A percentile compares a stretch with the other conserved stretches of the same genome.
Evolutionary conservation across 2,113 vertebrate species (phyloP).

Genomic region (Melospiza georgiana): DNA sequence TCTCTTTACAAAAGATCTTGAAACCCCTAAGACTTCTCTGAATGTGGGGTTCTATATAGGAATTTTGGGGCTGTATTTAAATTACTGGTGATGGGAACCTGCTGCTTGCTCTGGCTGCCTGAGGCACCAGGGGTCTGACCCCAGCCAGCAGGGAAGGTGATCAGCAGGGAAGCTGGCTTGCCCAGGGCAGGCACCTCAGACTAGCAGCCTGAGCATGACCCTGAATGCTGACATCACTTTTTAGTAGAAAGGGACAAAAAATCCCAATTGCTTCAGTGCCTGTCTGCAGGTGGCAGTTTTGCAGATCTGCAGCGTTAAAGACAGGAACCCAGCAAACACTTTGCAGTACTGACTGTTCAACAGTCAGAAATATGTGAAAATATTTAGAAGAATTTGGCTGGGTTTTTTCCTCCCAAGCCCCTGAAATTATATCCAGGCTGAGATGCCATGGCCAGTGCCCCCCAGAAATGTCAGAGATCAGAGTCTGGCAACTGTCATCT

Average conservation of each 20-base stretch:
- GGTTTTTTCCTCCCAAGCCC: neutral
- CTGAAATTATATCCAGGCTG: neutral
- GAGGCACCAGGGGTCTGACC: neutral
- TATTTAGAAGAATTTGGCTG: neutral
- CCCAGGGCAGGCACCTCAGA: neutral
- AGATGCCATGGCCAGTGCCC: neutral
- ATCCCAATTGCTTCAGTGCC: neutral
- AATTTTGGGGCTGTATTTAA: neutral
- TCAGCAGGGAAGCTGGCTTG: neutral
- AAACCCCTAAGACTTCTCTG: neutral
- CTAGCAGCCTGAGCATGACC: neutral
- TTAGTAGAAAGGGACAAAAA: neutral
- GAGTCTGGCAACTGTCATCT: neutral
- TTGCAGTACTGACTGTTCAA: neutral
- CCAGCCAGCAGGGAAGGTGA: neutral
- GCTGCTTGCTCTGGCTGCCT: neutral
- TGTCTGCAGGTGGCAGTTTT: neutral
- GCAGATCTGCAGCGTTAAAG: rapidly evolving
- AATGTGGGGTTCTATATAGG: neutral
- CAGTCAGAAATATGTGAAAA: neutral
- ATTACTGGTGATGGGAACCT: neutral
- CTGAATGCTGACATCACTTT: neutral
- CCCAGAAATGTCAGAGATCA: neutral
- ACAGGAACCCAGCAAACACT: neutral
- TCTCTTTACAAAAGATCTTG: neutral